Conservation (phyloP, 2,888 invertebrate species). For the Cylindroiulus punctatus region DNA sequence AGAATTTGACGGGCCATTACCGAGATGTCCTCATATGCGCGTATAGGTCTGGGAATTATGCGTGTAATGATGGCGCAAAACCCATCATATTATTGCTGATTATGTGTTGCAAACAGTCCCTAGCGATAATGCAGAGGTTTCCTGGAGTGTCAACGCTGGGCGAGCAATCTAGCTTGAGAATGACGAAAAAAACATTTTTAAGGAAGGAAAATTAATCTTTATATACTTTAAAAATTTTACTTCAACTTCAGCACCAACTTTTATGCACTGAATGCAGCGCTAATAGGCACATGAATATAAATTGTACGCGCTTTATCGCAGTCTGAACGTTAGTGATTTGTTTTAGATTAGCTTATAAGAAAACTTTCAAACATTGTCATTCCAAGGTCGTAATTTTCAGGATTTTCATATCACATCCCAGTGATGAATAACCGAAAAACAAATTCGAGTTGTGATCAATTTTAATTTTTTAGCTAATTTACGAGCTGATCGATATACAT, state of each 20-base stretch:
- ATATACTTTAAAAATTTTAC: neutral
- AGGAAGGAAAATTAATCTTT: neutral
- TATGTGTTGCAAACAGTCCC: neutral
- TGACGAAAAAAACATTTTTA: neutral
- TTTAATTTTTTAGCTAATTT: no score
- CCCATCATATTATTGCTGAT: neutral
- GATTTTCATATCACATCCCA: no score
- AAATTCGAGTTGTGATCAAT: no score
- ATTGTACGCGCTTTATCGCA: no score
- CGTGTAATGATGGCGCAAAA: neutral
- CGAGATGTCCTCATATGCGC: neutral
- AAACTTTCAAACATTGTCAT: no score
- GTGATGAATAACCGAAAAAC: no score
- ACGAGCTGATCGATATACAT: no score
- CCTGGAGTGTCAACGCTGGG: neutral
- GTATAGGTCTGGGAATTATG: neutral
- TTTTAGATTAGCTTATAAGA: no score
- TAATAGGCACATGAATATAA: no score
- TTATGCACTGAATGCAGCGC: no score
- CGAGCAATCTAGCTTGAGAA: neutral
- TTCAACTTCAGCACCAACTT: neutral
- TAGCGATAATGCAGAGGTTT: constrained; percentile 31
- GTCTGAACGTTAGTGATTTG: no score
- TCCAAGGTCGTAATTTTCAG: no score
- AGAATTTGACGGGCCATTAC: constrained; percentile 30